These are phyloP conservation scores for Polyodon spathula DNA, from an alignment of 2,113 vertebrate genomes.

Conservation along the genomic window DNA sequence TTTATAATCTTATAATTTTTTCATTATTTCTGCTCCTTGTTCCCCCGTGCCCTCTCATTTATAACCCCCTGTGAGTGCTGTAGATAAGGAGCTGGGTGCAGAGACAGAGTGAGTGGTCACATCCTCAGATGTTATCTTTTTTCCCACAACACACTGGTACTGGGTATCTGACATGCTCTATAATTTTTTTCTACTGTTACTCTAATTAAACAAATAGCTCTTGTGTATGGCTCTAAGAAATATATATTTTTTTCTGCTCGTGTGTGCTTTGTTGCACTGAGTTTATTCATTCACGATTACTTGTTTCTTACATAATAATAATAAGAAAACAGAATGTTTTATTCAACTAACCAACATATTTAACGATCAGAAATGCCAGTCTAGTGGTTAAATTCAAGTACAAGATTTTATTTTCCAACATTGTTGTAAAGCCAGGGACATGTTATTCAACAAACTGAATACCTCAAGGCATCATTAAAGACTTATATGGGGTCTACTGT, in stretches of 20 bases:
- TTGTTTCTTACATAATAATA: no score
- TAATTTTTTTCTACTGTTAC: conserved; percentile 82
- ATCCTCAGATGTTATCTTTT: conserved; percentile 79
- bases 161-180: conserved; percentile 84
- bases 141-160: conserved; percentile 74
- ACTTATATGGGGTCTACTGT: no score
- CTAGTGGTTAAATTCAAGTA: no score
- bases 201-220: conserved; percentile 84
- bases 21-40: conserved; percentile 79
- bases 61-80: conserved; percentile 71
- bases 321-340: no score
- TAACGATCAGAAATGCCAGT: no score
- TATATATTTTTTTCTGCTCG: conserved; percentile 61
- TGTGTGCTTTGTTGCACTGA: no score
- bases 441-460: no score
- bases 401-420: no score
- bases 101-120: conserved; percentile 88
- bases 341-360: no score
- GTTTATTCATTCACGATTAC: no score
- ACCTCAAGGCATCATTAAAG: no score
- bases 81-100: conserved; percentile 71
- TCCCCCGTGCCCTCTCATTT: conserved; percentile 80
- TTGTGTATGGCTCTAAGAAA: conserved; percentile 79
- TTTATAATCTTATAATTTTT: conserved; percentile 60
- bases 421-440: no score